Evolutionary conservation across 2,888 invertebrate genomes (phyloP).

Genomic region (Perithous albicinctus): DNA sequence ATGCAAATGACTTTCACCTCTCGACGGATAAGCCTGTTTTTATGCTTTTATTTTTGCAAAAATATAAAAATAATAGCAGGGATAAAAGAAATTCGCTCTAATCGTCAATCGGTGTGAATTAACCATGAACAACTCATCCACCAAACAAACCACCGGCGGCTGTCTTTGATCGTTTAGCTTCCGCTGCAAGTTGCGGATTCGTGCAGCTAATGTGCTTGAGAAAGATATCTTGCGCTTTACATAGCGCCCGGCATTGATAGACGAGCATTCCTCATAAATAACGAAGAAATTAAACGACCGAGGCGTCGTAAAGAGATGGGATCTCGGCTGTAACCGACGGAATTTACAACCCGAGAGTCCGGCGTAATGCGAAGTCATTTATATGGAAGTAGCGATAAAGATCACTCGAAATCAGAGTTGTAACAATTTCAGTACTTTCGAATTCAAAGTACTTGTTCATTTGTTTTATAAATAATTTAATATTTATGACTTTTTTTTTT

Average conservation of each 20-base stretch:
- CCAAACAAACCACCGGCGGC: no score
- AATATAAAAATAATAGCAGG: neutral
- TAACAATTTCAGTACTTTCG: neutral
- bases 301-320: neutral
- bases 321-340: slow-evolving; percentile 1
- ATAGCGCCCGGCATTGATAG: slow-evolving; percentile 7
- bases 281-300: slow-evolving; percentile 11
- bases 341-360: slow-evolving; percentile 1
- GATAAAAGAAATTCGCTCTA: neutral
- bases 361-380: neutral
- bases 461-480: no score
- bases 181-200: neutral
- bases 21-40: slow-evolving; percentile 24
- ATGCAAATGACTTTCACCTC: slow-evolving; percentile 62
- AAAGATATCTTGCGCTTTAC: neutral
- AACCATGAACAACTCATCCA: neutral
- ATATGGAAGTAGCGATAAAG: neutral
- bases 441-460: neutral
- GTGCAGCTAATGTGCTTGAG: no score
- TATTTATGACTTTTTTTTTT: no score
- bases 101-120: neutral
- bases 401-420: neutral
- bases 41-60: slow-evolving; percentile 2
- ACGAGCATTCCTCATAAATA: neutral
- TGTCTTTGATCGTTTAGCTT: slow-evolving; percentile 4